phyloP scores from a whole-genome alignment of 2,888 invertebrate species.

The Callyntrura guangdongensis region DNA sequence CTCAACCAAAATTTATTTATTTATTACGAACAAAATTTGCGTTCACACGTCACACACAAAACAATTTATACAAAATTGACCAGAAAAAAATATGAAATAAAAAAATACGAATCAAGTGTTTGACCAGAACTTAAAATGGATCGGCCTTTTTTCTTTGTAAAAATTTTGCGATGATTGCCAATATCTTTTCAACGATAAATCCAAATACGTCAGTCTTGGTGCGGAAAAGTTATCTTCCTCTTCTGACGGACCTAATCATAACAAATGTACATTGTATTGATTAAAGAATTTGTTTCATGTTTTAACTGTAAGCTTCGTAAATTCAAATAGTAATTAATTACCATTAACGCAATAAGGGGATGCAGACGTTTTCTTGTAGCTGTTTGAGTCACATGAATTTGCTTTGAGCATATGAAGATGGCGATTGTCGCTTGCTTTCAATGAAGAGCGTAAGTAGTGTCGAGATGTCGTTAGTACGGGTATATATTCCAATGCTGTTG shows the following conservation, averaged over 20 bases:
- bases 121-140: conserved; percentile 43
- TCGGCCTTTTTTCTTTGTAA: conserved; percentile 50
- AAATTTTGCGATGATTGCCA: neutral
- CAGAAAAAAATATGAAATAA: conserved; percentile 5
- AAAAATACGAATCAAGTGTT: neutral
- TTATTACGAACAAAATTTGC: too few species aligned
- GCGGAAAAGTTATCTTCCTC: neutral
- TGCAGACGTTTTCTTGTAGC: too few species aligned
- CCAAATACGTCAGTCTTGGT: neutral
- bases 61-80: conserved; percentile 7
- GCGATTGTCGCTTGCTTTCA: too few species aligned
- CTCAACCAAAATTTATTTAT: neutral
- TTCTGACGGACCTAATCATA: neutral
- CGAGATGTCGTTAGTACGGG: neutral
- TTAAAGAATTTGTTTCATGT: too few species aligned
- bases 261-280: too few species aligned
- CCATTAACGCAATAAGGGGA: too few species aligned
- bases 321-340: too few species aligned
- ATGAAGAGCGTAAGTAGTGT: too few species aligned
- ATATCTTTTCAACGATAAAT: conserved; percentile 26
- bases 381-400: too few species aligned
- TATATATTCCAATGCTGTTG: neutral
- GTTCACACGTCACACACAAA: neutral
- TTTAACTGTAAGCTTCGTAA: too few species aligned
- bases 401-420: too few species aligned